Evolutionary conservation across 2,888 invertebrate genomes (phyloP), one percentile per base, ranked within the genome.

Genomic region (Sturmia bella): DNA sequence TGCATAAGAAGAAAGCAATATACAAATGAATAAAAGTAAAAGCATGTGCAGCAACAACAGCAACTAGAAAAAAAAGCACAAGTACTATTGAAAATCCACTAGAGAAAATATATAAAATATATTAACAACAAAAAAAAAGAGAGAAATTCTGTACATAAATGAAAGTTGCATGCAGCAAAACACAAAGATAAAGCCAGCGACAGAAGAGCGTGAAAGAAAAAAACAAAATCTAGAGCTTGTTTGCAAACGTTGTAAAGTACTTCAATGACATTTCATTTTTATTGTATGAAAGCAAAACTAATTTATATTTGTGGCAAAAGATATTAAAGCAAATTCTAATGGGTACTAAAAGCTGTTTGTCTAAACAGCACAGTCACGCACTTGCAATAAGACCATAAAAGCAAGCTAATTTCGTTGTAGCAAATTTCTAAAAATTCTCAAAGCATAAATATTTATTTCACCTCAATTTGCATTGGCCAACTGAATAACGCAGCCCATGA

Each of bases 11-110:
- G 63, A 73, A 79, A 57, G 45, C 52, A 73, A 52, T 73, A 50
- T 54, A 37, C 24, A 68, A 68, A 68, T 19, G 39, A 39, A 77
- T 45, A 73, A 77, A 70, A 81, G 73, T 70, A 77, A 81, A 77
- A 81, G 70, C 69, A 80, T 64, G 69, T 37, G 68, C 69, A 56
- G 56, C 41, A 39, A 6, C 13, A 45, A 39, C 27, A 68, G 1
- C 32, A 32, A 32, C 32, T 1, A 32, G 1, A 32, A 32, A 5
- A 32, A 32, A 39, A 66, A 75, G 24, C 41, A 39, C 24, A 7
- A 59, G 61, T 61, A 17, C 61, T 48, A 73, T 69, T 56, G 73
- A 37, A 63, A 63, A 50, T 78, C 57, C 64, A n/a, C 64, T 12
- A 48, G 66, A 43, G 78, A 72, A 66, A 37, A 15, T 57, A n/a